Evolutionary conservation across 2,113 vertebrate genomes (phyloP), one percentile per base, ranked within the genome.

Genomic region (Nestor notabilis): DNA sequence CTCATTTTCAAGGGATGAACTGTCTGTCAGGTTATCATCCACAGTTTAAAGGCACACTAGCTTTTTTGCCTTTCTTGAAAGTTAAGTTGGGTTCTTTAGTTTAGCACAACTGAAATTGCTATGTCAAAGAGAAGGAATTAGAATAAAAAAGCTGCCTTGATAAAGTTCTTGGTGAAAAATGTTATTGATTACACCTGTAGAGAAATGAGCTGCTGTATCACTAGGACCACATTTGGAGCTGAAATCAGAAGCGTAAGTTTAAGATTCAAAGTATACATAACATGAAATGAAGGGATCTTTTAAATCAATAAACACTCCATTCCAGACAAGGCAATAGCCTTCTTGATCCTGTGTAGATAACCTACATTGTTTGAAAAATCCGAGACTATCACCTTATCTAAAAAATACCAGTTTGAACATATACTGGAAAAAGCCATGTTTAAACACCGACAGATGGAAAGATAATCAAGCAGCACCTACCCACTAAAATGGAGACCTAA

Each of bases 1-100:
- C 69, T 92, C 43, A 91, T 97, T 97, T 98, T 96, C 91, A 97
- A 83, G 94, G 94, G 66, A 78, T 95, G 94, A 97, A 88, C 58
- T 75, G 61, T 69, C 94, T 97, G 96, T 89, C 84, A 94, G 58
- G 92, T 70, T 95, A 90, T 96, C 96, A 95, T 39, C 11, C 7
- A 78, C 92, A 95, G 80, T 78, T 27, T 28, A 96, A 95, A 97
- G 39, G 79, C 87, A 97, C 87, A 95, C 47, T 33, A 91, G 81
- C 35, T 89, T 83, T 90, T 86, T 35, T 77, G 37, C 9, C 72
- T 94, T 96, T 81, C 78, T 74, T 91, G 94, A 88, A 77, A 96
- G 87, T 58, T 79, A 80, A 95, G 17, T 4, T 89, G 47, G 44
- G 66, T 24, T 95, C 49, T 93, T 93, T 87, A 68, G 81, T 74